Conservation (phyloP, 2,888 invertebrate species). For the Hedychridium roseum region DNA sequence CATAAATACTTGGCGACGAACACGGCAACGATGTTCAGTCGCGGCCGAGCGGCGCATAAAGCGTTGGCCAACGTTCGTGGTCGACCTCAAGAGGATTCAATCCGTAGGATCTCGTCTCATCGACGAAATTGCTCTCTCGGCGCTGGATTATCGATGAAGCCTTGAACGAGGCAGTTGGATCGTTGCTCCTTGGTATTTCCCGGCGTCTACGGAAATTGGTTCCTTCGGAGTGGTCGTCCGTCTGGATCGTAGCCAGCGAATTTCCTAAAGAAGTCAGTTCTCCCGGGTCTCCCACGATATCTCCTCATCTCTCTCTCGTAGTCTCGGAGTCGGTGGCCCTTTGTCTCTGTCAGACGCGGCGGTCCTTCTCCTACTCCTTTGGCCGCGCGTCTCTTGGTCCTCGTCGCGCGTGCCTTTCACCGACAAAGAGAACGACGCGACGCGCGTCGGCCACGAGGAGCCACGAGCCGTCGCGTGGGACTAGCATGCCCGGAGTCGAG, state of each 20-base stretch:
- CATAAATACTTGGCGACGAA: too few relatives aligned
- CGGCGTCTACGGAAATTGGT: too few relatives aligned
- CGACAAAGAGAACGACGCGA: conserved; percentile 40
- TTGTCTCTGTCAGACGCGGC: not conserved
- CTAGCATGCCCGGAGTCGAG: conserved; percentile 18
- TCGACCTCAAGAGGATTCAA: conserved; percentile 37
- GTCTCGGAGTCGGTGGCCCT: not conserved
- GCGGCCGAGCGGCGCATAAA: conserved; percentile 20
- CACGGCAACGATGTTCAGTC: not conserved
- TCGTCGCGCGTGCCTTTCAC: conserved; percentile 11
- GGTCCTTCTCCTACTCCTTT: conserved; percentile 6
- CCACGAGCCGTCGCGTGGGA: conserved; percentile 52
- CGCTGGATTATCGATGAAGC: too few relatives aligned
- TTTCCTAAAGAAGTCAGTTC: too few relatives aligned
- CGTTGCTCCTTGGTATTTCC: too few relatives aligned
- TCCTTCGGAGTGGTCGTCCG: too few relatives aligned
- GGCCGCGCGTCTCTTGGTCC: conserved; percentile 12
- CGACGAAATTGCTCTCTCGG: too few relatives aligned
- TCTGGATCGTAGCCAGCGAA: too few relatives aligned
- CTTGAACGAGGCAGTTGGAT: too few relatives aligned
- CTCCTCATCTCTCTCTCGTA: too few relatives aligned
- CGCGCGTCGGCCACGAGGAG: conserved; percentile 49
- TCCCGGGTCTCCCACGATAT: too few relatives aligned
- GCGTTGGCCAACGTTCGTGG: conserved; percentile 15
- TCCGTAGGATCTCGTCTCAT: too few relatives aligned